Conservation (phyloP, 2,888 invertebrate species). For the Euplexia lucipara region DNA sequence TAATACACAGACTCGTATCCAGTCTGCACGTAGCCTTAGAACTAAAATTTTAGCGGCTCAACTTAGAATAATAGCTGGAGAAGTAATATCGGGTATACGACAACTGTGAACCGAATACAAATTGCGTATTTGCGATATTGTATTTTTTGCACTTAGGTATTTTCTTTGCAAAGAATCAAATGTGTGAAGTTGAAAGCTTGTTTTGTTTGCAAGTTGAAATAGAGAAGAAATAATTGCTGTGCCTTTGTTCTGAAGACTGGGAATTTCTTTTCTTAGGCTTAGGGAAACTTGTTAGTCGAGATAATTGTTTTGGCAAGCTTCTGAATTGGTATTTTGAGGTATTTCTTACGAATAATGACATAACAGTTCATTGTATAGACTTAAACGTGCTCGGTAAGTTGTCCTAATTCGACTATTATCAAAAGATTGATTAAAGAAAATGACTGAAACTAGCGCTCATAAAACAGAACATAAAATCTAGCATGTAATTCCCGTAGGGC, state of each 20-base stretch:
- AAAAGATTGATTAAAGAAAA: too few relatives aligned
- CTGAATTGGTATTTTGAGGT: neutral
- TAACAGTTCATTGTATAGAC: too few relatives aligned
- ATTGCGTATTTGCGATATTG: constrained; percentile 34
- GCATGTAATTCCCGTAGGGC: too few relatives aligned
- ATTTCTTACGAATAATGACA: neutral
- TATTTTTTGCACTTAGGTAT: constrained; percentile 40
- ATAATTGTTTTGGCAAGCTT: neutral
- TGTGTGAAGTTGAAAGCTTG: constrained; percentile 7
- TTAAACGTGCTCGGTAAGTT: neutral
- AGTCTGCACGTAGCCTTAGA: constrained; percentile 8
- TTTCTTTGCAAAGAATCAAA: constrained; percentile 17
- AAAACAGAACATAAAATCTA: too few relatives aligned
- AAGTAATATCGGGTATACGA: constrained; percentile 47
- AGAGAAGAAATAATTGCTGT: neutral
- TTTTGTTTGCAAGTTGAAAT: constrained; percentile 26
- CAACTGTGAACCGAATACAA: constrained; percentile 29
- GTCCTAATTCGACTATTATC: neutral
- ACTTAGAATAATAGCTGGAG: constrained; percentile 35
- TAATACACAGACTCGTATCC: too few relatives aligned
- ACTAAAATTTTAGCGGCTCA: constrained; percentile 42
- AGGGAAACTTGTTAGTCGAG: neutral
- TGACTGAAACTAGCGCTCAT: too few relatives aligned
- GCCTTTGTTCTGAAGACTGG: neutral
- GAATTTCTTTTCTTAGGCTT: neutral